Evolutionary conservation across 2,888 invertebrate genomes (phyloP).

Genomic region (Platycheirus albimanus): DNA sequence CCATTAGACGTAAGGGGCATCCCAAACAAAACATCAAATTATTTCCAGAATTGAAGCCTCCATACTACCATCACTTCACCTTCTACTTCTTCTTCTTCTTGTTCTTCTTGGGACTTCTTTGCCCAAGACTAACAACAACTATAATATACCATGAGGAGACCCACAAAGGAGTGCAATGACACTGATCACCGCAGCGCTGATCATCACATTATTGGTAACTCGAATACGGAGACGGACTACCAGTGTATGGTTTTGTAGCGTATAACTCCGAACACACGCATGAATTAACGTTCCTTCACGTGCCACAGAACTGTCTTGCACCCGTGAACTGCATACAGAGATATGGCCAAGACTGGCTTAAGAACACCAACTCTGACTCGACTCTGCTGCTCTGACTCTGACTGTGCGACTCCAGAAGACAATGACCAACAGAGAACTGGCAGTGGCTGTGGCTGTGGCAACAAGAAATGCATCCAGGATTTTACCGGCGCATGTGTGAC

Average conservation of each 20-base stretch:
- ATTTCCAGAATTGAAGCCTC: constrained; percentile 74
- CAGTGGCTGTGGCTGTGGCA: constrained; percentile 47
- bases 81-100: not conserved
- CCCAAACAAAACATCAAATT: constrained; percentile 73
- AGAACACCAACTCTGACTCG: constrained; percentile 50
- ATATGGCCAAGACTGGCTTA: constrained; percentile 64
- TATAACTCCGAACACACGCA: constrained; percentile 69
- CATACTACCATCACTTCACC: constrained; percentile 45
- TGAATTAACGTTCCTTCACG: constrained; percentile 75
- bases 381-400: no score
- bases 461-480: constrained; percentile 71
- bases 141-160: constrained; percentile 68
- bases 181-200: constrained; percentile 68
- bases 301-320: constrained; percentile 74
- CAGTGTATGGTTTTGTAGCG: constrained; percentile 69
- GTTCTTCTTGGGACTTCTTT: constrained; percentile 37
- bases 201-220: constrained; percentile 74
- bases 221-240: constrained; percentile 74
- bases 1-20: constrained; percentile 73
- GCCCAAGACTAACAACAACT: constrained; percentile 35
- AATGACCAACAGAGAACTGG: constrained; percentile 73
- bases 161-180: constrained; percentile 75
- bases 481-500: constrained; percentile 68
- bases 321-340: constrained; percentile 74
- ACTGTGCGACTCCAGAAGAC: constrained; percentile 55